These are phyloP conservation scores for Microhierax caerulescens DNA, from an alignment of 2,797 vertebrate species.

Conservation along the genomic window DNA sequence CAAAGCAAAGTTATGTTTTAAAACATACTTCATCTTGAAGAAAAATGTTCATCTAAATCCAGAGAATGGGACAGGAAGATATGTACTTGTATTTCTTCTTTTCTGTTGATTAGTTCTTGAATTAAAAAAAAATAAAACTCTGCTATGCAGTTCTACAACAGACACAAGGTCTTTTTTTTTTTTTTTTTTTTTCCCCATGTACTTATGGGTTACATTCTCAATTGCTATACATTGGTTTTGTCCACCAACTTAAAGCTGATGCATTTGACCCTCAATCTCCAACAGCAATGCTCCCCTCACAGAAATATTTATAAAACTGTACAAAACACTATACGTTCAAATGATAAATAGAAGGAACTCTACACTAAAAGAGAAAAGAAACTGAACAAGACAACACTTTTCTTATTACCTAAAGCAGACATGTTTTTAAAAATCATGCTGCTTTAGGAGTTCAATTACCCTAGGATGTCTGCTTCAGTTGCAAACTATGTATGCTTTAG, in stretches of 20 bases:
- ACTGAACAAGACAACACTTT: not conserved
- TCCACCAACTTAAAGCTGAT: fast-evolving
- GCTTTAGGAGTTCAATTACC: not conserved
- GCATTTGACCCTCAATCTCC: not conserved
- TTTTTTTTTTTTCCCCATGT: not conserved
- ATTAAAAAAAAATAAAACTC: not conserved
- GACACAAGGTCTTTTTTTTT: not conserved
- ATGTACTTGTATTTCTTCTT: not conserved
- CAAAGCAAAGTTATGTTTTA: not conserved
- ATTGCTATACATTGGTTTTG: not conserved
- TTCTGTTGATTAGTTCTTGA: not conserved
- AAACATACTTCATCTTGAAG: not conserved
- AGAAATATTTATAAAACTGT: not conserved
- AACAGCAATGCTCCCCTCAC: not conserved
- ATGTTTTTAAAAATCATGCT: not conserved
- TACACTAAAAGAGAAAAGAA: not conserved
- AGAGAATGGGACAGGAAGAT: not conserved
- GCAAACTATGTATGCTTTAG: not conserved
- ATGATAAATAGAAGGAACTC: not conserved
- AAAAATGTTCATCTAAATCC: not conserved
- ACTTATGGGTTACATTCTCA: not conserved
- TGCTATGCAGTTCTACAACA: not conserved
- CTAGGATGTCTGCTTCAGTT: not conserved
- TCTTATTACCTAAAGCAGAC: not conserved
- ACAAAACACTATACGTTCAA: not conserved